Evolutionary conservation across 2,797 vertebrate species (phyloP), one percentile per base, ranked within the genome.

Genomic region (Salarias fasciatus): DNA sequence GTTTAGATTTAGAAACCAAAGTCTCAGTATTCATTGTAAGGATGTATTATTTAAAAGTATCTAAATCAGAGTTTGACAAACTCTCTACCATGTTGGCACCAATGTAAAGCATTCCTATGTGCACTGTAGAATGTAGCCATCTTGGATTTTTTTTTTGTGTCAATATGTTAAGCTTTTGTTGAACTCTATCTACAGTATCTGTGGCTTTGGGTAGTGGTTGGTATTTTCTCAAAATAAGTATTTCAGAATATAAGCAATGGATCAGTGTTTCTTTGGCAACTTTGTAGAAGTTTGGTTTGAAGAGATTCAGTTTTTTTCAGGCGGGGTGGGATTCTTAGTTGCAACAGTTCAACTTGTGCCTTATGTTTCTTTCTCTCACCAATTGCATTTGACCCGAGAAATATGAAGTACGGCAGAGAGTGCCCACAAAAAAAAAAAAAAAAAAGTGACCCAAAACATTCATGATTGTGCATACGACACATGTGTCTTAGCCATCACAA

Each of bases 281-380:
- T 60, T 69, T 73, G 35, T 77, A 53, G 31, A 53, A 56, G 45
- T 77, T 86, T 66, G 40, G 14, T 82, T 75, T 71, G 57, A 72
- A 59, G 70, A 69, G 74, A 60, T 68, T 83, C 59, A 49, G 56
- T 79, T 70, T 61, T n/a, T 72, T 83, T 65, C 40, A 76, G 53
- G 48, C 6, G 49, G 75, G 74, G 57, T 77, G 74, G 75, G 69
- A 72, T 86, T 85, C 77, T 84, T 77, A 70, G 78, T 87, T 84
- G 70, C 84, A 88, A 85, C 85, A 73, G 83, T 88, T 90, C 77
- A 88, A 86, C 88, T 91, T 88, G 93, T 94, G 93, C 93, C 93
- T 94, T 94, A 93, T 90, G 89, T 92, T 93, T 91, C 77, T 90
- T 91, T 92, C 76, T 88, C 73, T 85, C 85, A 90, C 83, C 81